A percentile compares a stretch with the other conserved stretches of the same genome.
These are phyloP conservation scores for Tichodroma muraria DNA, from an alignment of 2,113 vertebrate species.

Conservation along the genomic window DNA sequence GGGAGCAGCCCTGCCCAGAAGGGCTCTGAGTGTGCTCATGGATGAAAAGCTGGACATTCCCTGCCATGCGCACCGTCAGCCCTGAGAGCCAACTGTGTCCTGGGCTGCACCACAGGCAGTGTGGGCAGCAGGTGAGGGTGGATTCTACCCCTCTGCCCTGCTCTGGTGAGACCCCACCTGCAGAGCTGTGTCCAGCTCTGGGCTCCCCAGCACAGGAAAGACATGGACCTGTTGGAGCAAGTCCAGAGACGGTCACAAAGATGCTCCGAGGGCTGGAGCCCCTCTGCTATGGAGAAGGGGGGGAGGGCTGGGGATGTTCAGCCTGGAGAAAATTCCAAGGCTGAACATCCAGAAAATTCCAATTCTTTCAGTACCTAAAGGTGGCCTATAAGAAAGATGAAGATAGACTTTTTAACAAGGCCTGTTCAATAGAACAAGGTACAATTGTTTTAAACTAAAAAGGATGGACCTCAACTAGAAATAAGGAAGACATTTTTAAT, in stretches of 20 bases:
- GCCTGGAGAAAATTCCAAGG: not conserved
- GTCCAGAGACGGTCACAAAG: not conserved
- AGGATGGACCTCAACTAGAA: not conserved
- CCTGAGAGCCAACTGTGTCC: not conserved
- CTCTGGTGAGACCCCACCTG: not conserved
- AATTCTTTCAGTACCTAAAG: not conserved
- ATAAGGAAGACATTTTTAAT: not conserved
- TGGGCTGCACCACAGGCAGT: not conserved
- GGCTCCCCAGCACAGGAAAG: not conserved
- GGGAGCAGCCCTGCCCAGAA: not conserved
- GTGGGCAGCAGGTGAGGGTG: not conserved
- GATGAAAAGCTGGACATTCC: not conserved
- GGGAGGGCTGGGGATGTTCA: not conserved
- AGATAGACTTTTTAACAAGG: not conserved
- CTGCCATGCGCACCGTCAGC: not conserved
- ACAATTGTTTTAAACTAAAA: not conserved
- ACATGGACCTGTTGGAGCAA: rapidly evolving
- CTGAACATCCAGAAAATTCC: not conserved
- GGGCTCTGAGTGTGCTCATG: not conserved
- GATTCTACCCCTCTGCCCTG: not conserved
- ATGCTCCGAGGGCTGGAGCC: not conserved
- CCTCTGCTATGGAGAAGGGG: not conserved
- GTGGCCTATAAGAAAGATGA: not conserved
- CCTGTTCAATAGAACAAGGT: not conserved
- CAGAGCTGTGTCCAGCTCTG: not conserved